A percentile compares a stretch with the other conserved stretches of the same genome.
Evolutionary conservation across 2,113 vertebrate species (phyloP).

Genomic region (Tauraco erythrolophus): DNA sequence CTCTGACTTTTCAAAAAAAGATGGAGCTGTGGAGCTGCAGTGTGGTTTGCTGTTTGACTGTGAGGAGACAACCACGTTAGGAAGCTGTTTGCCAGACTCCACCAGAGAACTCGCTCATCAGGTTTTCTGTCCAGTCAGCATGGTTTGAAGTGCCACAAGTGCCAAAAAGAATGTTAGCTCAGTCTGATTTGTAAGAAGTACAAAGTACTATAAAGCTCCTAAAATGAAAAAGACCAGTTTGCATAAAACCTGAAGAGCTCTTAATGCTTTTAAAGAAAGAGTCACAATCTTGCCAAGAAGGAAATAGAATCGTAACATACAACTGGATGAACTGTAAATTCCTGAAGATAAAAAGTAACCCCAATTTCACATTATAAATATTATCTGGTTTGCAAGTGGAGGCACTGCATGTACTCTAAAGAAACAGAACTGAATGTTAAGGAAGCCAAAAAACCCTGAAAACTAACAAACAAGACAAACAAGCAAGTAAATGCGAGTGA

Average conservation of each 20-base stretch:
- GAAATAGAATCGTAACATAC: background rate
- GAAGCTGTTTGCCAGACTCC: background rate
- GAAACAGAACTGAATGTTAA: background rate
- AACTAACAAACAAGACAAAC: background rate
- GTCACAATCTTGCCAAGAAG: background rate
- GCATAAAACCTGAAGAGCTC: background rate
- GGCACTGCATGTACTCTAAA: background rate
- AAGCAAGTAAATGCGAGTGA: background rate
- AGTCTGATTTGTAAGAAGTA: background rate
- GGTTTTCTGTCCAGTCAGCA: background rate
- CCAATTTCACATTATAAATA: background rate
- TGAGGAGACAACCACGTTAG: background rate
- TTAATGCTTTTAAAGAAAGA: background rate
- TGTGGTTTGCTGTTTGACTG: background rate
- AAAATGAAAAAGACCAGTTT: background rate
- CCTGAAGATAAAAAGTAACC: background rate
- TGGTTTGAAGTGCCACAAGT: background rate
- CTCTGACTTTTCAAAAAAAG: rapidly evolving
- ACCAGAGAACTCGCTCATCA: background rate
- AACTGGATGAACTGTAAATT: background rate
- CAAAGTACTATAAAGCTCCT: background rate
- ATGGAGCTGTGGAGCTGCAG: background rate
- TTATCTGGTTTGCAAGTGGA: background rate
- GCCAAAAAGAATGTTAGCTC: background rate
- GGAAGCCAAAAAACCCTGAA: background rate